Conservation (phyloP, 2,113 vertebrate genomes). For the Chionis minor region DNA sequence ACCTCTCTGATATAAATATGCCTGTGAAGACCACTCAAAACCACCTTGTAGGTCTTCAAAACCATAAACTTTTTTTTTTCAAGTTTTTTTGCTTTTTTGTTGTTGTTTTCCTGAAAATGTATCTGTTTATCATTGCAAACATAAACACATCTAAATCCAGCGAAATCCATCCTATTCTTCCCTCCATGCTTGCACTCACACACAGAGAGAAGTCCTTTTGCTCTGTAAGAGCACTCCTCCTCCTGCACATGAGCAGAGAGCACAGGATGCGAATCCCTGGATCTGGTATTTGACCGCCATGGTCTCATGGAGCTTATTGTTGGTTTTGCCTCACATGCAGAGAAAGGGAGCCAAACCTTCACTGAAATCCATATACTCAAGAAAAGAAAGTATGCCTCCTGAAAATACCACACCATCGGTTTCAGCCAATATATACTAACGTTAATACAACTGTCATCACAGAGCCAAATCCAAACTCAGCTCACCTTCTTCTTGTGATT, state of each 20-base stretch:
- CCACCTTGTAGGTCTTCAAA: background rate
- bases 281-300: background rate
- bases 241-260: background rate
- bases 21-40: background rate
- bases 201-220: background rate
- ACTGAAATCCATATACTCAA: background rate
- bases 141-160: background rate
- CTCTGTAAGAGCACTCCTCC: background rate
- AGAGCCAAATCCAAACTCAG: background rate
- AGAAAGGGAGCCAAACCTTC: background rate
- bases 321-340: background rate
- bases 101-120: background rate
- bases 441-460: background rate
- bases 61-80: background rate
- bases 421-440: background rate
- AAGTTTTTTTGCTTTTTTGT: background rate
- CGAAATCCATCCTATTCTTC: background rate
- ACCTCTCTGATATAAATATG: background rate
- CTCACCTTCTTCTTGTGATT: background rate
- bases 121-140: background rate
- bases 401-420: background rate
- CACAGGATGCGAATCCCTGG: background rate
- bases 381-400: background rate
- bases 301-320: background rate
- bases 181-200: background rate